A percentile compares a stretch with the other conserved stretches of the same genome.
phyloP scores from a whole-genome alignment of 2,797 vertebrate genomes.

The Echeneis naucrates region DNA sequence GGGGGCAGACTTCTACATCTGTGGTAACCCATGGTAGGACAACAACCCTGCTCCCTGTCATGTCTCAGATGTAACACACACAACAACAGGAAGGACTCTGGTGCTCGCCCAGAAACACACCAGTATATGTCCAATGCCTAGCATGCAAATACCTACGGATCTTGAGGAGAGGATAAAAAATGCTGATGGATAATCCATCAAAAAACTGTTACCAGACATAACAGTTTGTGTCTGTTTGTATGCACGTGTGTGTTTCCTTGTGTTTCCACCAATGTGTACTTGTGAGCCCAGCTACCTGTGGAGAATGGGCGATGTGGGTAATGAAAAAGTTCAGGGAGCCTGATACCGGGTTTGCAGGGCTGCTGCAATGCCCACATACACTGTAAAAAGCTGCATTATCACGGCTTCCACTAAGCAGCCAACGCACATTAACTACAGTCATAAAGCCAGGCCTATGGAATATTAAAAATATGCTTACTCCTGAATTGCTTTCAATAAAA shows the following conservation, averaged over 20 bases:
- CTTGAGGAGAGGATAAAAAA: slow-evolving; percentile 9
- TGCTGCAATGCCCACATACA: slow-evolving; percentile 5
- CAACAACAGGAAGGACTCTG: neutral
- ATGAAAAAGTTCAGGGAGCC: slow-evolving; percentile 51
- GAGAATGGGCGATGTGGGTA: slow-evolving; percentile 53
- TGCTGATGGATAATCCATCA: slow-evolving; percentile 21
- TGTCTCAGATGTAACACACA: slow-evolving; percentile 6
- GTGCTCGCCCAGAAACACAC: no score
- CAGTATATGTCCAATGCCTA: neutral
- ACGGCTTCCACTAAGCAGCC: slow-evolving; percentile 13
- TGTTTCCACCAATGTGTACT: slow-evolving; percentile 26
- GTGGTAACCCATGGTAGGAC: neutral
- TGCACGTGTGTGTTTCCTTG: slow-evolving; percentile 8
- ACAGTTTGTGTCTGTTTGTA: slow-evolving; percentile 6
- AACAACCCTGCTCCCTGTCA: neutral
- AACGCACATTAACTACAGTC: slow-evolving; percentile 32
- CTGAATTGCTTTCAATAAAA: slow-evolving; percentile 31
- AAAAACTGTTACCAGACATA: slow-evolving; percentile 18
- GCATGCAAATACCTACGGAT: neutral
- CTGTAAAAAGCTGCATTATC: slow-evolving; percentile 9
- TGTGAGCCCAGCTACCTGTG: slow-evolving; percentile 44
- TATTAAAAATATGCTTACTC: slow-evolving; percentile 26
- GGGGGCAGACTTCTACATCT: neutral
- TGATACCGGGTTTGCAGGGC: slow-evolving; percentile 12
- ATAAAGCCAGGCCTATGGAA: slow-evolving; percentile 17